These are phyloP conservation scores for Pararge aegeria DNA, from an alignment of 1,140 invertebrate genomes.

Conservation along the genomic window DNA sequence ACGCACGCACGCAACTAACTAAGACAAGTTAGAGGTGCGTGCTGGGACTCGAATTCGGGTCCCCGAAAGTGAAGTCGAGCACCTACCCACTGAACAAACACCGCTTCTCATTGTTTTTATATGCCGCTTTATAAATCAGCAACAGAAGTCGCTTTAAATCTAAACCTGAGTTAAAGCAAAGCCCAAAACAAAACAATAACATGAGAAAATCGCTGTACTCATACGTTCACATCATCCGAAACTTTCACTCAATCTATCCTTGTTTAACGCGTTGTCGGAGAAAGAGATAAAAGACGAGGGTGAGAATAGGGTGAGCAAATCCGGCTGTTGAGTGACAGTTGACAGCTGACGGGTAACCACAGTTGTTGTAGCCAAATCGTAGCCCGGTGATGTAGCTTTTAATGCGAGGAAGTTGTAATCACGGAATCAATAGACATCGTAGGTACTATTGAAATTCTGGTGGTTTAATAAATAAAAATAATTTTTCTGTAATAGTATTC, in stretches of 20 bases:
- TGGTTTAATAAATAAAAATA: too few relatives aligned
- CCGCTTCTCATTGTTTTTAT: too few relatives aligned
- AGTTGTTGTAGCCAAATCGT: conserved; percentile 7
- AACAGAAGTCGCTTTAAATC: background rate
- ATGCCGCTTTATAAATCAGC: too few relatives aligned
- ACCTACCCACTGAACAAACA: too few relatives aligned
- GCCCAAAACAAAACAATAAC: conserved; percentile 17
- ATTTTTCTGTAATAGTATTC: too few relatives aligned
- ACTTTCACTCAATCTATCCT: conserved; percentile 9
- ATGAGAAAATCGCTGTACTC: conserved; percentile 9
- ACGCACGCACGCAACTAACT: too few relatives aligned
- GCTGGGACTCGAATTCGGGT: too few relatives aligned
- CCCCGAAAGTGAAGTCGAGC: too few relatives aligned
- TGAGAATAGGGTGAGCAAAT: conserved; percentile 41
- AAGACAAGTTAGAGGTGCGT: too few relatives aligned
- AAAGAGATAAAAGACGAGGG: conserved; percentile 13
- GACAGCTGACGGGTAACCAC: conserved; percentile 41
- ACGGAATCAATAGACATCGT: too few relatives aligned
- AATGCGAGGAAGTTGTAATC: background rate
- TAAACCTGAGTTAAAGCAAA: background rate
- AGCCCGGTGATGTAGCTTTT: conserved; percentile 4
- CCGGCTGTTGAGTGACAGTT: conserved; percentile 54
- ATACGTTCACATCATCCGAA: conserved; percentile 10
- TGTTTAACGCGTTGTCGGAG: conserved; percentile 10
- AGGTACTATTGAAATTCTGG: too few relatives aligned